Evolutionary conservation across 2,888 invertebrate species (phyloP).

Genomic region (Mythimna loreyi): DNA sequence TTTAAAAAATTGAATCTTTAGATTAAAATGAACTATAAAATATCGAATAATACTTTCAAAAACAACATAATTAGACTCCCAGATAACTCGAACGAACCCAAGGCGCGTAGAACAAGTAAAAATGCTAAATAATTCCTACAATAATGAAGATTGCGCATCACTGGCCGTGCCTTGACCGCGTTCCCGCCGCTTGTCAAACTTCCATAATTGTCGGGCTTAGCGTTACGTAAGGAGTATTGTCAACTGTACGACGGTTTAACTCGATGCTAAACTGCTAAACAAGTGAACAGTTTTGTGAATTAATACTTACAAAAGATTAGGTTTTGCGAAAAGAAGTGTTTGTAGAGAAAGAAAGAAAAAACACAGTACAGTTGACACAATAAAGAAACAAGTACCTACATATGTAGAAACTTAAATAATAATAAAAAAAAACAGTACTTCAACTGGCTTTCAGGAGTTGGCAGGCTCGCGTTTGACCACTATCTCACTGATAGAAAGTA

Average conservation of each 20-base stretch:
- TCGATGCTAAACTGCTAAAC: conserved; percentile 27
- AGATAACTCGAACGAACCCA: conserved; percentile 36
- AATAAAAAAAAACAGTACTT: too few relatives aligned
- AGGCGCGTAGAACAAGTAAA: conserved; percentile 38
- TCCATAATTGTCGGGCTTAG: conserved; percentile 70
- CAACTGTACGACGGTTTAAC: conserved; percentile 46
- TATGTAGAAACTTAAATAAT: too few relatives aligned
- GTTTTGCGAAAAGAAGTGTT: too few relatives aligned
- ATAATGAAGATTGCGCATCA: conserved; percentile 58
- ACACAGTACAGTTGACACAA: too few relatives aligned
- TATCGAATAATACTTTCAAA: not conserved
- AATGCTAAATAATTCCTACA: conserved; percentile 60
- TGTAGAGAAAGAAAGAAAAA: not conserved
- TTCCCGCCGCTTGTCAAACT: conserved; percentile 69
- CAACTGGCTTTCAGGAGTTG: too few relatives aligned
- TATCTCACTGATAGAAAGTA: too few relatives aligned
- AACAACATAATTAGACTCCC: conserved; percentile 26
- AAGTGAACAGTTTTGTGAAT: conserved; percentile 12
- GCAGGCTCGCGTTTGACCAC: too few relatives aligned
- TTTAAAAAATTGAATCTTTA: too few relatives aligned
- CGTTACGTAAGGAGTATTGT: conserved; percentile 68
- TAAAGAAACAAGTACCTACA: not conserved
- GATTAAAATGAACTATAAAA: not conserved
- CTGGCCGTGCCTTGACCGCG: conserved; percentile 71
- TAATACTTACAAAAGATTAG: conserved; percentile 4